phyloP scores from a whole-genome alignment of 2,113 vertebrate genomes.

The Silurus glanis region DNA sequence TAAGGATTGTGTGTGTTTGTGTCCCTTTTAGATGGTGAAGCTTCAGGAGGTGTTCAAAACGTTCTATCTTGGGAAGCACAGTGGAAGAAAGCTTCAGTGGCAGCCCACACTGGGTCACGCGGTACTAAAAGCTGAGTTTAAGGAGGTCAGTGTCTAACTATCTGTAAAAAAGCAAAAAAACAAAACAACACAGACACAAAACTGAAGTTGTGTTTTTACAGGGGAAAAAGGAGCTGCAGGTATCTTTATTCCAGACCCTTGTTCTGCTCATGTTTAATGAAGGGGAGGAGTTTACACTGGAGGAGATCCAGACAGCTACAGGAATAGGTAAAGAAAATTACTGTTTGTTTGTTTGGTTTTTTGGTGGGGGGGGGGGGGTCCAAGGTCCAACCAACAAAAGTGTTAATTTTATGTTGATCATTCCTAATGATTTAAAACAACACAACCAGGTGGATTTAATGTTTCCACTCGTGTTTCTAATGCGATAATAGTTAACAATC shows the following conservation, averaged over 20 bases:
- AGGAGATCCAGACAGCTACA: conserved; percentile 95
- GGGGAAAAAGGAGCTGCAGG: conserved; percentile 98
- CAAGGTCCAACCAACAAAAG: no score
- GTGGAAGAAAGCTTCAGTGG: conserved; percentile 97
- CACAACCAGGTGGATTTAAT: not conserved
- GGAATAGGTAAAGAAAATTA: conserved; percentile 82
- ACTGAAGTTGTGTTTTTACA: conserved; percentile 45
- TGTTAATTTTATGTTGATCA: no score
- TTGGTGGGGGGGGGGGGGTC: no score
- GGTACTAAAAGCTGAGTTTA: conserved; percentile 97
- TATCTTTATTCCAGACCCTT: conserved; percentile 96
- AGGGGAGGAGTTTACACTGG: conserved; percentile 94
- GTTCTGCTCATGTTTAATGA: conserved; percentile 99
- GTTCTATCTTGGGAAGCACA: conserved; percentile 98
- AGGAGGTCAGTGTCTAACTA: conserved; percentile 77
- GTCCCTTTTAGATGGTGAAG: conserved; percentile 87
- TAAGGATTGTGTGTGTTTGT: not conserved
- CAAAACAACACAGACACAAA: not conserved
- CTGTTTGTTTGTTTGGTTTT: not conserved
- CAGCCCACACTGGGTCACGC: conserved; percentile 96
- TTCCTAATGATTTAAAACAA: not conserved
- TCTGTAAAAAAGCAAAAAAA: no score
- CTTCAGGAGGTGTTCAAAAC: conserved; percentile 98
- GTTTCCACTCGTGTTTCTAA: not conserved
- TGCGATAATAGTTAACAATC: no score